Evolutionary conservation across 2,888 invertebrate species (phyloP).

Genomic region (Prionchulus punctatus): DNA sequence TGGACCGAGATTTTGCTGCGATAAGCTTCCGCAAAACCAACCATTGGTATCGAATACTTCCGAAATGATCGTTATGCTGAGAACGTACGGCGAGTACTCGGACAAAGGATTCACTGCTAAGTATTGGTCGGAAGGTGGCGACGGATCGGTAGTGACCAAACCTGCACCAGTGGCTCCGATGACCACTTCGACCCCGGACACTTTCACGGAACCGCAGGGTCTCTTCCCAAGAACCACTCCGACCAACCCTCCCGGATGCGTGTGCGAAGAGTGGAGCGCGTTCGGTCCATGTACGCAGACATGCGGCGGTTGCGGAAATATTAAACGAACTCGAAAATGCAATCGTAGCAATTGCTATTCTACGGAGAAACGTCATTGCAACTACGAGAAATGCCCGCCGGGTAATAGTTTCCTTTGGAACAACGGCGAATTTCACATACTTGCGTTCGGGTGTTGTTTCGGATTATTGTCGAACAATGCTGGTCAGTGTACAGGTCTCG

Average conservation of each 20-base stretch:
- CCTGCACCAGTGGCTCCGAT: not conserved
- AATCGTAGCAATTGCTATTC: conserved; percentile 2
- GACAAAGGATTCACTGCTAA: not conserved
- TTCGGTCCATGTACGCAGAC: conserved; percentile 23
- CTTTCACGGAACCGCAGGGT: too few species aligned
- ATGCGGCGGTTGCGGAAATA: conserved; percentile 29
- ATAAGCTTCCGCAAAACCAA: conserved; percentile 16
- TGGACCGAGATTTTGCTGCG: conserved; percentile 28
- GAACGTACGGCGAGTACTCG: conserved; percentile 14
- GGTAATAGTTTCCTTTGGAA: not conserved
- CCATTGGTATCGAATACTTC: conserved; percentile 20
- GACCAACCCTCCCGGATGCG: conserved; percentile 17
- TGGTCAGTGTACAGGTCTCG: conserved; percentile 2
- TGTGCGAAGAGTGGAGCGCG: conserved; percentile 23
- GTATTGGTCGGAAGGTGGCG: not conserved
- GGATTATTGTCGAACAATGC: conserved; percentile 3
- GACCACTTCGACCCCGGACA: not conserved
- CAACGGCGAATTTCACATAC: conserved; percentile 7
- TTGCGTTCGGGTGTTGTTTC: conserved; percentile 12
- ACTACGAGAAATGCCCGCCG: conserved; percentile 20
- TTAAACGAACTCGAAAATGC: conserved; percentile 16
- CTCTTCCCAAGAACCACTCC: too few species aligned
- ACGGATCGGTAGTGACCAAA: not conserved
- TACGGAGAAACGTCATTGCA: conserved; percentile 26
- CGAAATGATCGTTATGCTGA: conserved; percentile 24